Evolutionary conservation across 64 coral and sea anemone species (phyloP).

Genomic region (Acropora yongei): DNA sequence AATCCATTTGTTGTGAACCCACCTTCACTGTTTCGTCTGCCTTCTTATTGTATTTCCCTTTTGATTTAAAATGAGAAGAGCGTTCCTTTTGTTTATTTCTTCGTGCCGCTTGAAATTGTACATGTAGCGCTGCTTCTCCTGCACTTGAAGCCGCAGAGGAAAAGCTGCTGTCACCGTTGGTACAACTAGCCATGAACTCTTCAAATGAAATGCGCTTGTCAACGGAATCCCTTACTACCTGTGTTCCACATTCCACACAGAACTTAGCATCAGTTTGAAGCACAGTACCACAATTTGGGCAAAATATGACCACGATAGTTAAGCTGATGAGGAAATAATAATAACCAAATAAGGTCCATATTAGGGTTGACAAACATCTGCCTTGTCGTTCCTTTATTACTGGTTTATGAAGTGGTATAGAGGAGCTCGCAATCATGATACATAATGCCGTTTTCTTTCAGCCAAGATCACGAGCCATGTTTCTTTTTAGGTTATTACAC

Average conservation of each 20-base stretch:
- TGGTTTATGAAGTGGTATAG: neutral
- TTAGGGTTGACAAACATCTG: neutral
- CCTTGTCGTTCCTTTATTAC: neutral
- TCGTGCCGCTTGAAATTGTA: conserved; percentile 23
- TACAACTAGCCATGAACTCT: conserved; percentile 27
- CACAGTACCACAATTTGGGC: neutral
- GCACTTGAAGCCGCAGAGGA: no score
- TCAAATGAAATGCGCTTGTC: conserved; percentile 16
- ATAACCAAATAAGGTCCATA: no score
- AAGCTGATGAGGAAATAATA: no score
- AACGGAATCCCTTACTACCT: neutral
- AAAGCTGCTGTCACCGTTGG: no score
- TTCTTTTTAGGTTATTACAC: neutral
- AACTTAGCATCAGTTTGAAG: neutral
- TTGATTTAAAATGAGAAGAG: conserved; percentile 17
- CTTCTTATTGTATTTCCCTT: conserved; percentile 33
- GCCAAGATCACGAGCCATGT: neutral
- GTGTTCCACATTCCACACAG: neutral
- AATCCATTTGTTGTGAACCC: conserved; percentile 6
- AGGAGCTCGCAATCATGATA: neutral
- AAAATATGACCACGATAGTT: no score
- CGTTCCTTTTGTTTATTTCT: conserved; percentile 39
- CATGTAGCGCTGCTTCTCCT: conserved; percentile 8
- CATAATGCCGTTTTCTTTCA: neutral
- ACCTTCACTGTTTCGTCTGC: conserved; percentile 18